A percentile compares a stretch with the other conserved stretches of the same genome.
Conservation (phyloP, 2,797 vertebrate genomes). For the Graptemys geographica region DNA sequence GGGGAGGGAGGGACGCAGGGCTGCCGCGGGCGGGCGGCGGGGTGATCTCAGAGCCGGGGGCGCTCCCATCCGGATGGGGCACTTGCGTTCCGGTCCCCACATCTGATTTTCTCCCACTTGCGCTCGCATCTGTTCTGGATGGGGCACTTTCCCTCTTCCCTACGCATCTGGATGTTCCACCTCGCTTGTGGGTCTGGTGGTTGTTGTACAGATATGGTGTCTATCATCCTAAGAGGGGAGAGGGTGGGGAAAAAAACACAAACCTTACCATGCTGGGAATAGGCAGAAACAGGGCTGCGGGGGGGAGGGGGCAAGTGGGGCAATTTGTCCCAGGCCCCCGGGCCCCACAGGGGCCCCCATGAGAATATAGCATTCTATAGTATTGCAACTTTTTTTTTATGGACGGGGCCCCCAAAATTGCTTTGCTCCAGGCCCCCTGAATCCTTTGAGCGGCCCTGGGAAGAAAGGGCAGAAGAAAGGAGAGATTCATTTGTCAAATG, state of each 20-base stretch:
- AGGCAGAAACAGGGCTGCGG: background rate
- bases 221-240: background rate
- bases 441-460: too few species aligned
- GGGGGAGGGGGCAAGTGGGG: too few species aligned
- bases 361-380: too few species aligned
- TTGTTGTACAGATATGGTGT: background rate
- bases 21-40: accelerated
- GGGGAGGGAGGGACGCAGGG: background rate
- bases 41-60: background rate
- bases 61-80: background rate
- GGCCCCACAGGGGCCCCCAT: too few species aligned
- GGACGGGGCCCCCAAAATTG: too few species aligned
- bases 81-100: background rate
- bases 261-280: background rate
- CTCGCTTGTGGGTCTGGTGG: too few species aligned
- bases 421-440: too few species aligned
- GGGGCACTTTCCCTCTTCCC: background rate
- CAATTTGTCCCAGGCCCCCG: too few species aligned
- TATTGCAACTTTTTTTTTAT: too few species aligned
- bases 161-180: background rate
- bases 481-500: background rate
- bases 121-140: background rate
- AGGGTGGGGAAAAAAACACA: accelerated
- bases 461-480: background rate
- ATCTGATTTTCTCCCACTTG: background rate